Base-by-base conservation (phyloP, 2,888 invertebrate genomes). In the Cyaniris semiargus region DNA sequence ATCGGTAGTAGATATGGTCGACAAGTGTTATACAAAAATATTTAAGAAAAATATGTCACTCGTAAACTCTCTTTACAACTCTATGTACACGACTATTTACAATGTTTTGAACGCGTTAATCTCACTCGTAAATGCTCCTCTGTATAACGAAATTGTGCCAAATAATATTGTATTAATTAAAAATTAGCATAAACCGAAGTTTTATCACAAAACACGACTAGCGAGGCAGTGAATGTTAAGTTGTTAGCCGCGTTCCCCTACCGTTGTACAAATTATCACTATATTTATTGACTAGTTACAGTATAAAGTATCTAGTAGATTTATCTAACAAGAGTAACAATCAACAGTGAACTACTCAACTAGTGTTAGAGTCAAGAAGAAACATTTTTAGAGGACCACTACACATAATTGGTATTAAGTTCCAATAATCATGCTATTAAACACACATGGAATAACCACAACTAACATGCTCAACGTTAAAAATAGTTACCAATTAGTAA, bases 11-110 rank as follows among this genome's bases (percentile, higher is more conserved):
- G 44, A 77, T 79, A 76, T 83, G 84, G 83, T 85, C 84, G 82
- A 83, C 82, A 83, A 79, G 82, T 81, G 79, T 82, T 85, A 85
- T 92, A 92, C 88, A 92, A 92, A 92, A 92, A 92, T 92, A 92
- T 86, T 86, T 82, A 85, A 89, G 87, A 90, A 92, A 92, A 92
- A 92, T 92, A 92, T 91, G 84, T 86, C 74, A 83, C 84, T 83
- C 82, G 83, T 78, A 78, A 80, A 84, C 86, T 92, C 90, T 92
- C 90, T 91, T 89, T 91, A 92, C 90, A 91, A 86, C 80, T 83
- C 84, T 89, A 91, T 91, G 85, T 92, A 92, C 90, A 91, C 77
- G 76, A 78, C 81, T 90, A 90, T 89, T 85, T 91, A 90, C 90
- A 90, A 76, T 82, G 81, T 82, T 60, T 44, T 23, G 60, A 34